A percentile compares a stretch with the other conserved stretches of the same genome.
Conservation (phyloP, 2,113 vertebrate genomes). For the Eidolon helvum region DNA sequence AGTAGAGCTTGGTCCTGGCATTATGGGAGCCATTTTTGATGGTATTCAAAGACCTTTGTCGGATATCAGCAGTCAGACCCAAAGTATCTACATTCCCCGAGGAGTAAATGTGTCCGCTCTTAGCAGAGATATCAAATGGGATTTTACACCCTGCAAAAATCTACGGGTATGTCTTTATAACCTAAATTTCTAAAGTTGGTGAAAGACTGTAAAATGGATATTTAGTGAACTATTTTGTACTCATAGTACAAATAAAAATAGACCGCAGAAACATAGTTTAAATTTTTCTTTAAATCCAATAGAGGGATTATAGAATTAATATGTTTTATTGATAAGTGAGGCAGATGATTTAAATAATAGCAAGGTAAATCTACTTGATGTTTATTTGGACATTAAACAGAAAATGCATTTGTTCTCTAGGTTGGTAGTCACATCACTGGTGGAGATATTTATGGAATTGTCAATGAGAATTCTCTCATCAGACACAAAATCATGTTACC, state of each 20-base stretch:
- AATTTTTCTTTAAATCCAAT: background rate
- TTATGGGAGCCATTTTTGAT: conserved; percentile 99
- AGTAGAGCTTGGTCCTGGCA: conserved; percentile 96
- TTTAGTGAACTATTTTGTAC: conserved; percentile 23
- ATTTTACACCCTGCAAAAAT: conserved; percentile 92
- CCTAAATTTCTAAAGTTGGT: background rate
- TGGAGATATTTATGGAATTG: conserved; percentile 95
- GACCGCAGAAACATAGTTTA: background rate
- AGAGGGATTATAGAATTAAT: background rate
- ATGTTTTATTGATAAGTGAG: conserved; percentile 19
- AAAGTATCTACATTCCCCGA: conserved; percentile 98
- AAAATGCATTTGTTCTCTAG: conserved; percentile 78
- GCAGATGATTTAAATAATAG: conserved; percentile 11
- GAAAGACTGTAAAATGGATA: conserved; percentile 12
- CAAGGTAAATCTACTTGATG: background rate
- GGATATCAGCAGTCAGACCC: conserved; percentile 93
- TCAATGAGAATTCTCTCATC: conserved; percentile 96
- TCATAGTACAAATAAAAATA: conserved; percentile 29
- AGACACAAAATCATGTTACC: conserved; percentile 98
- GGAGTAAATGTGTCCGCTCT: conserved; percentile 96
- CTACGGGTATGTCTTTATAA: conserved; percentile 87
- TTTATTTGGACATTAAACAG: conserved; percentile 49
- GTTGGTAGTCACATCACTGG: conserved; percentile 97
- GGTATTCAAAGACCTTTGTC: conserved; percentile 97
- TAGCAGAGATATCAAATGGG: conserved; percentile 95